A percentile compares a stretch with the other conserved stretches of the same genome.
phyloP scores from a whole-genome alignment of 2,888 invertebrate species.

The Acanthococcus lagerstroemiae region DNA sequence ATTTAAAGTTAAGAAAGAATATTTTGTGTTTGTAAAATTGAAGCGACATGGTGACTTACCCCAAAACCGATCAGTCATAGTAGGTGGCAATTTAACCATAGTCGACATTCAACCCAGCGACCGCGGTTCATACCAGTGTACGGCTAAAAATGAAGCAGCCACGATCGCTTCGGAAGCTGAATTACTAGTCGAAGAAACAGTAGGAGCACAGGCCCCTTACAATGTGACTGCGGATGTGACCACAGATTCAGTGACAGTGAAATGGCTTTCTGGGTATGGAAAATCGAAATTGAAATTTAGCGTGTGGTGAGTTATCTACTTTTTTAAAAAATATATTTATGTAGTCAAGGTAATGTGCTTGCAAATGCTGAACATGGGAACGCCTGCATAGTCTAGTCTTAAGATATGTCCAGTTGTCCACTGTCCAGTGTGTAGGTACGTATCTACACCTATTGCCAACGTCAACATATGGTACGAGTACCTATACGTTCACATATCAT shows the following conservation, averaged over 20 bases:
- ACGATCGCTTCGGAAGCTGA: conserved; percentile 71
- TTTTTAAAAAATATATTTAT: background rate
- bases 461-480: no score
- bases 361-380: no score
- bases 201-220: conserved; percentile 75
- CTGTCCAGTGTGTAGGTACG: no score
- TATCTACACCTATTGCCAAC: no score
- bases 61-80: conserved; percentile 48
- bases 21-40: no score
- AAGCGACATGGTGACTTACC: conserved; percentile 11
- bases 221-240: conserved; percentile 69
- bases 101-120: conserved; percentile 70
- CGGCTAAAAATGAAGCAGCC: conserved; percentile 77
- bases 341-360: background rate
- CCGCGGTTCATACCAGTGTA: conserved; percentile 74
- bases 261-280: conserved; percentile 74
- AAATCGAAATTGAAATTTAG: conserved; percentile 69
- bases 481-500: no score
- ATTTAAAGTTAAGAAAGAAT: background rate
- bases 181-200: conserved; percentile 70
- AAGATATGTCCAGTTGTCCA: no score
- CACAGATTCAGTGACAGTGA: conserved; percentile 59
- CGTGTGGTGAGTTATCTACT: conserved; percentile 53
- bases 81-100: conserved; percentile 73
- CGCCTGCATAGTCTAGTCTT: no score